Conservation (phyloP, 2,888 invertebrate species). For the Cephus pygmeus region DNA sequence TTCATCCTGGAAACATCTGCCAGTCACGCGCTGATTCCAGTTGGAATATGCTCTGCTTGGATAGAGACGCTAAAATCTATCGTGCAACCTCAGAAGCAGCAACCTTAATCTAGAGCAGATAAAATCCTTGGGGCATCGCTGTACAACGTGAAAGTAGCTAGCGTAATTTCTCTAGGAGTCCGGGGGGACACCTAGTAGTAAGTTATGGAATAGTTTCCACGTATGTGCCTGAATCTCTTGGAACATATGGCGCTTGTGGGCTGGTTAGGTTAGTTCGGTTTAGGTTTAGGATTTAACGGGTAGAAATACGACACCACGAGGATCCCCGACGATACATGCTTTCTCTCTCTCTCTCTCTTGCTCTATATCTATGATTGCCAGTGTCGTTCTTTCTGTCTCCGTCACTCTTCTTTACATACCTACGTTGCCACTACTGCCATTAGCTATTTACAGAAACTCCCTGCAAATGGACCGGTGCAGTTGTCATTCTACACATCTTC, state of each 20-base stretch:
- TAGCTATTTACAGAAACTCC: constrained; percentile 64
- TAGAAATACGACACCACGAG: constrained; percentile 58
- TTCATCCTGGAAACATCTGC: neutral
- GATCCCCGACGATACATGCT: constrained; percentile 23
- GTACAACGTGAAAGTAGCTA: neutral
- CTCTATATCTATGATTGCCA: neutral
- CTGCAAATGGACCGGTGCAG: constrained; percentile 56
- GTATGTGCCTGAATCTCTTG: neutral
- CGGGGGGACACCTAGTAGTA: neutral
- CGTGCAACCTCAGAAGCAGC: neutral
- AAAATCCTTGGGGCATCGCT: neutral
- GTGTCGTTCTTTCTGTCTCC: neutral
- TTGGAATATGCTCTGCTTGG: neutral
- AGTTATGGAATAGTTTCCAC: neutral
- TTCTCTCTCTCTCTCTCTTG: neutral
- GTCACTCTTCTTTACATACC: neutral
- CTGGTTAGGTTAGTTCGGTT: neutral
- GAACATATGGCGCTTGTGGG: neutral
- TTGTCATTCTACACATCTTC: constrained; percentile 49
- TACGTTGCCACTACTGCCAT: constrained; percentile 44
- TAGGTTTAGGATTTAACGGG: constrained; percentile 16
- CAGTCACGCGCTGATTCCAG: neutral
- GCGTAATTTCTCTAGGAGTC: neutral
- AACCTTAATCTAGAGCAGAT: neutral
- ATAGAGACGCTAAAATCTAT: neutral